Base-by-base conservation (phyloP, 2,113 vertebrate species). In the Nasalis larvatus region DNA sequence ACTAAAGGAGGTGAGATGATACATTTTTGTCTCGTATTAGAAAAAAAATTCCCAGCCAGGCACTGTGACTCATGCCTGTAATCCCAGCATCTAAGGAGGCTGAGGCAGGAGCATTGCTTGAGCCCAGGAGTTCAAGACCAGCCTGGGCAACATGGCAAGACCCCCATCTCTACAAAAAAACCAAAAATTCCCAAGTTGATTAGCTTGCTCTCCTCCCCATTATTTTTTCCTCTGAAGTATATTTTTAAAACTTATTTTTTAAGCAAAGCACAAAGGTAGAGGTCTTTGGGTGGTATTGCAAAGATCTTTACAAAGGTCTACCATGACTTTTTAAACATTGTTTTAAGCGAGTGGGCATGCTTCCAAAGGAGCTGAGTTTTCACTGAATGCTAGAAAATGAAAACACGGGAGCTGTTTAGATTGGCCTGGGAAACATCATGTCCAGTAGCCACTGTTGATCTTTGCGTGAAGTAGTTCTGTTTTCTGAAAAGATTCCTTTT, bases 141-240 rank as follows among this genome's bases (percentile, higher is more conserved):
- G 60, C 60, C 27, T 63, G 60, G 60, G 27, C 60, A 63, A 63
- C 12, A 63, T 63, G 27, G 60, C 60, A 63, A 63, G 60, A 63
- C 27, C 60, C 27, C 27, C 12, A 6, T 14, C 60, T 63, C 60
- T 32, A 32, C 27, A 63, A 63, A 63, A 32, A 63, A 63, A 14
- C 1, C 13, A 58, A 32, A 37, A 49, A n/a, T 42, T 20, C 4
- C 78, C 68, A 82, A 45, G 6, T 16, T 60, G 40, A 52, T 45
- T 84, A 69, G 71, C 52, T 9, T 95, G 4, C 71, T 89, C 12
- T 86, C 52, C 85, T 85, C 9, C 18, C 35, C 21, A 21, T 84
- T 52, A 60, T 69, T 89, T 83, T 93, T 94, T 69, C 71, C 49
- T 82, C 89, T 71, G 71, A 93, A 54, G 40, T 81, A 25, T 94